phyloP scores from a whole-genome alignment of 2,888 invertebrate species.

The Leucophora obtusa region DNA sequence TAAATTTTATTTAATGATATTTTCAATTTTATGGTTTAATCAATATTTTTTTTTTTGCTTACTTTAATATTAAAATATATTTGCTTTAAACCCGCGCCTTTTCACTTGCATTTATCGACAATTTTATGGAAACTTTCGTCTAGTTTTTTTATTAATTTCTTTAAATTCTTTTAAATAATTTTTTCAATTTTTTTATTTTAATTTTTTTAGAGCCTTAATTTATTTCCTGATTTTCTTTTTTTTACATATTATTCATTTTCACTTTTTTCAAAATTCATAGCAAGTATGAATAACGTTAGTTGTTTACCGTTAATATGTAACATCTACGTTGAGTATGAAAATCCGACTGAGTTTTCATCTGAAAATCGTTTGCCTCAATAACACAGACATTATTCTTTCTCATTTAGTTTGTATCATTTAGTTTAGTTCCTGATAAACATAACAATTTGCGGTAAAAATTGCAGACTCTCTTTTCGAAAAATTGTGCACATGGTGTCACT shows the following conservation, averaged over 20 bases:
- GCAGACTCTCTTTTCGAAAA: constrained; percentile 28
- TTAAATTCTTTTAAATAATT: constrained; percentile 7
- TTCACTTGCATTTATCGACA: not conserved
- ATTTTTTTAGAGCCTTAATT: constrained; percentile 11
- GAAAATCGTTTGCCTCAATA: constrained; percentile 29
- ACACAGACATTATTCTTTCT: not conserved
- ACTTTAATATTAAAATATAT: not conserved
- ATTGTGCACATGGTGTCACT: constrained; percentile 51
- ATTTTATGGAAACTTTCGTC: not conserved
- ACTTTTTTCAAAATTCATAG: constrained; percentile 40
- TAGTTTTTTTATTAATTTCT: not conserved
- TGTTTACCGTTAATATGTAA: constrained; percentile 54
- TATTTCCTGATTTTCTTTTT: constrained; percentile 9
- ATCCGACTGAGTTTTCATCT: constrained; percentile 52
- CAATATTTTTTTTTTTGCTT: constrained; percentile 36
- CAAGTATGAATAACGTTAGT: constrained; percentile 38
- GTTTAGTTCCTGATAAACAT: not conserved
- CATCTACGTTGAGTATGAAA: constrained; percentile 55
- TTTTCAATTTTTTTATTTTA: constrained; percentile 2
- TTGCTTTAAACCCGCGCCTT: not conserved
- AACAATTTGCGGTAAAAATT: constrained; percentile 60
- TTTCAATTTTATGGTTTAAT: constrained; percentile 10
- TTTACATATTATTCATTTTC: constrained; percentile 57
- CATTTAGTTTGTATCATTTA: constrained; percentile 3
- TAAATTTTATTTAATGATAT: not conserved